phyloP scores from a whole-genome alignment of 2,888 invertebrate species.

The Ethmia dodecea region DNA sequence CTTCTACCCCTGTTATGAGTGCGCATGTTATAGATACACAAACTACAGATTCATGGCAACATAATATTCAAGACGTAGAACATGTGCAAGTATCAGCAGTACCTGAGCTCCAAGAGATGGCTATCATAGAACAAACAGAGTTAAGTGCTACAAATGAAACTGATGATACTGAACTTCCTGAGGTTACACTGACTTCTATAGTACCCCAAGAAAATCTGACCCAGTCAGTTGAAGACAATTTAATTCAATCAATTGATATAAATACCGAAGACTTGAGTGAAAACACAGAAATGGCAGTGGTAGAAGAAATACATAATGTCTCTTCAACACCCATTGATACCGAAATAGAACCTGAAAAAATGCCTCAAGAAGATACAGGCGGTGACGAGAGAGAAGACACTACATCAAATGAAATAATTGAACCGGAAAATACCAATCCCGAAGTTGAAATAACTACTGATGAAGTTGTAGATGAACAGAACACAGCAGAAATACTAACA shows the following conservation, averaged over 20 bases:
- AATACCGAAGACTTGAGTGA: constrained; percentile 14
- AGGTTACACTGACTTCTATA: constrained; percentile 28
- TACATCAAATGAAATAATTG: neutral
- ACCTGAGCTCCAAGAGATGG: constrained; percentile 23
- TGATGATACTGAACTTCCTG: constrained; percentile 31
- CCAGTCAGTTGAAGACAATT: constrained; percentile 4
- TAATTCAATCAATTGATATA: constrained; percentile 1
- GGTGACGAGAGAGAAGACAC: constrained; percentile 3
- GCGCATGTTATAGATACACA: constrained; percentile 50
- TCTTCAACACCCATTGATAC: constrained; percentile 11
- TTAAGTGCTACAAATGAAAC: constrained; percentile 14
- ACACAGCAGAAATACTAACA: neutral
- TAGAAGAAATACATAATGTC: constrained; percentile 19
- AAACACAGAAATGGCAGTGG: constrained; percentile 13
- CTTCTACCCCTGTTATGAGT: constrained; percentile 64
- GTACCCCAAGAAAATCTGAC: constrained; percentile 14
- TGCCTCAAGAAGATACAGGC: constrained; percentile 11
- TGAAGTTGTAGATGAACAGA: neutral
- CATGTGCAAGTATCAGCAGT: constrained; percentile 15
- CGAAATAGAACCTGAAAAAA: constrained; percentile 11
- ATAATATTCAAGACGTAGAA: constrained; percentile 24
- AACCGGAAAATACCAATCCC: neutral
- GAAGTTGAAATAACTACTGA: constrained; percentile 1
- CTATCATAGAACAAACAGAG: constrained; percentile 18
- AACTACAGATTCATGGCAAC: constrained; percentile 49